Evolutionary conservation across 1,140 invertebrate species (phyloP), one percentile per base, ranked within the genome.

Genomic region (Tenebrio molitor): DNA sequence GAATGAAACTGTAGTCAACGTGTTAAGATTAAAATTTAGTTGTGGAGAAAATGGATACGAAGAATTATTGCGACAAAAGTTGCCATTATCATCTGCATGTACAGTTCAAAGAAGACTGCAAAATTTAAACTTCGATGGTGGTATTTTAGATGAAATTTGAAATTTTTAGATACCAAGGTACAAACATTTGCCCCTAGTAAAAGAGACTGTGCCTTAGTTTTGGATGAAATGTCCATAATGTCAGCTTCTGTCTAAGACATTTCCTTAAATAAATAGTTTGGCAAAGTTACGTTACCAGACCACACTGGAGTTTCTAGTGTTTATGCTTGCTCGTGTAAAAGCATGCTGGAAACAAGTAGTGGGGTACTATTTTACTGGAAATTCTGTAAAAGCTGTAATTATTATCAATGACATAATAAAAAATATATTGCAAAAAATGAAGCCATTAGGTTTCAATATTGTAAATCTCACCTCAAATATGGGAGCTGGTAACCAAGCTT

Each of bases 301-400:
- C n/a, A n/a, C n/a, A n/a, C n/a, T n/a, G 73, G 69, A 25, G 39
- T 58, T 8, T 53, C 73, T 19, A 71, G 73, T 74, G n/a, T 46
- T 74, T 58, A 71, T 74, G 68, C 23, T 74, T 33, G 68, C 21
- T 8, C 68, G 73, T n/a, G 15, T 74, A 2, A 39, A n/a, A 8
- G 58, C 33, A 29, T 12, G 62, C 0, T 73, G 68, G 68, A 74
- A 74, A 25, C 73, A 74, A 74, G 36, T 67, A 10, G 73, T 74
- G 2, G 73, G 58, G 0, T 74, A 71, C 63, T 74, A 62, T 63
- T 73, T 73, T 46, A 69, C 65, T 15, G 36, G 46, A n/a, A 25
- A 42, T 50, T 62, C 63, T 34, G 71, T 72, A 2, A 39, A 72
- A 66, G 64, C 62, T 2, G 10, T 16, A 6, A n/a, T n/a, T n/a